Base-by-base conservation (phyloP, 2,113 vertebrate genomes). In the Ia io region DNA sequence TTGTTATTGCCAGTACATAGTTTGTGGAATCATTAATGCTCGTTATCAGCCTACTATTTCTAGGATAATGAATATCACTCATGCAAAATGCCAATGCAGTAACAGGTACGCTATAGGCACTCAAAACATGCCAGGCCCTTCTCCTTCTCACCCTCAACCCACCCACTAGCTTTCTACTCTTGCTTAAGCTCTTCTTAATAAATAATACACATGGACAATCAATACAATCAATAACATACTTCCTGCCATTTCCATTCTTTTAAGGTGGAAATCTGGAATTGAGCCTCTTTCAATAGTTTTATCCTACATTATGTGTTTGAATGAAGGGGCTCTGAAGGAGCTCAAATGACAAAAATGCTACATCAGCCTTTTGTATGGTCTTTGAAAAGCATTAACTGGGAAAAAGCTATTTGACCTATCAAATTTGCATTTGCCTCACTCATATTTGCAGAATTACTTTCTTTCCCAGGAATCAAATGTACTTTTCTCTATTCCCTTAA, bases 21-120 rank as follows among this genome's bases (percentile, higher is more conserved):
- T 86, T 96, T 95, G 70, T 94, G 71, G n/a, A 91, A 91, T 96
- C 73, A 95, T 84, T 90, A 88, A 83, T 37, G 35, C 17, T 77
- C 40, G 73, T 93, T 90, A 91, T 91, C 80, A 94, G 84, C 25
- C 76, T 94, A 42, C 14, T 73, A 91, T 96, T 96, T 96, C 51
- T 44, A 83, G 56, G 28, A 96, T 84, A 80, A 92, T 95, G 37
- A 67, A 23, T 47, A 80, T 53, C 13, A 93, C 4, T 2, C 40
- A 59, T 65, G 47, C 25, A 88, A 95, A 87, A 92, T 80, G 44
- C 40, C 35, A 87, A 0, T 18, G 28, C 22, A 82, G 30, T 86
- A 87, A 69, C 1, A 4, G 32, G 42, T 44, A 63, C 3, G 17
- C 13, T 40, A 25, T 6, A 78, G 35, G n/a, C 51, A 82, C 23